These are phyloP conservation scores for Tricholauxania praeusta DNA, from an alignment of 2,888 invertebrate genomes.

Conservation along the genomic window DNA sequence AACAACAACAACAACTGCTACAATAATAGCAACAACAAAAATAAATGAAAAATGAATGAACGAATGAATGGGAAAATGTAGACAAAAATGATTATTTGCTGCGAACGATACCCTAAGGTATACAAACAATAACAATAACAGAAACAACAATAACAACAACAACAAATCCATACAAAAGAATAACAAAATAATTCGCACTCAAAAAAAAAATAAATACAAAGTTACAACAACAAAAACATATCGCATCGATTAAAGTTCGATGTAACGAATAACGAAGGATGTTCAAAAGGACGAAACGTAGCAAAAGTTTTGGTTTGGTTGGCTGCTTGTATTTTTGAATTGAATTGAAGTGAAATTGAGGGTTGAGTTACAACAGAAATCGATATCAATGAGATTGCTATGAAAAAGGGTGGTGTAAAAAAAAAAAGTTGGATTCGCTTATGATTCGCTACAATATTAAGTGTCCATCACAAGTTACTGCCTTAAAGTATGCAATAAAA, in stretches of 20 bases:
- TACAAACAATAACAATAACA: conserved; percentile 15
- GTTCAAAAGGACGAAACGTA: background rate
- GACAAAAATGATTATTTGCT: conserved; percentile 20
- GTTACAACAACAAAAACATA: too few species aligned
- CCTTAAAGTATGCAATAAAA: too few species aligned
- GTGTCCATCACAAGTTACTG: background rate
- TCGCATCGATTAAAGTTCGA: conserved; percentile 13
- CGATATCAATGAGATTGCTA: background rate
- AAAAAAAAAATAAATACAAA: too few species aligned
- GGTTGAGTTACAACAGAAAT: background rate
- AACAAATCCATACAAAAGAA: conserved; percentile 6
- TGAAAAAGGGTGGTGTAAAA: background rate
- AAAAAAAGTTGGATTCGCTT: too few species aligned
- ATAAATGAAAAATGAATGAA: background rate
- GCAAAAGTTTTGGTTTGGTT: background rate
- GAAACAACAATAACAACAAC: too few species aligned
- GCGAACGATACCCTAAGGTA: conserved; percentile 2
- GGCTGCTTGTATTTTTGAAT: too few species aligned
- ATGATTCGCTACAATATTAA: too few species aligned
- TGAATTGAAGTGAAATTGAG: background rate
- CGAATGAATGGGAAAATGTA: background rate
- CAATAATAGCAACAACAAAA: background rate
- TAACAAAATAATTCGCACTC: conserved; percentile 22
- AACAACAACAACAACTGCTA: background rate
- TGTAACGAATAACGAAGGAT: conserved; percentile 5